These are phyloP conservation scores for Drosophila anomelani DNA, from an alignment of 2,888 invertebrate species.

Conservation along the genomic window DNA sequence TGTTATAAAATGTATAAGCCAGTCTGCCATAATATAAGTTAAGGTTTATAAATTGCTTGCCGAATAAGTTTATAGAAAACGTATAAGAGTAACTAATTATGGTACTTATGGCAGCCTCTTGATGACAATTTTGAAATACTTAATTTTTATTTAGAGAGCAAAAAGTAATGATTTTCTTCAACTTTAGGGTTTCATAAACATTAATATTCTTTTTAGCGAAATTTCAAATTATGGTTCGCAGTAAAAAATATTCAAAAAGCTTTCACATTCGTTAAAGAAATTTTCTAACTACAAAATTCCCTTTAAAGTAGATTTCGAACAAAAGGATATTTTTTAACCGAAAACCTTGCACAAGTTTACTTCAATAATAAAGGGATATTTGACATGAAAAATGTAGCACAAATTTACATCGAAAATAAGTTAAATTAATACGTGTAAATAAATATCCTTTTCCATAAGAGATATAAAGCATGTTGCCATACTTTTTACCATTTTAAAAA, in stretches of 20 bases:
- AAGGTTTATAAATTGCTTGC: not conserved
- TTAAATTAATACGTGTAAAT: not conserved
- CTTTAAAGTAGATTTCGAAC: too few relatives aligned
- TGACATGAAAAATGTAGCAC: not conserved
- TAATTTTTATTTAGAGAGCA: not conserved
- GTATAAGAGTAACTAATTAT: not conserved
- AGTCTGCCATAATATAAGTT: not conserved
- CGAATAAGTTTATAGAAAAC: not conserved
- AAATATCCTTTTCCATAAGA: not conserved
- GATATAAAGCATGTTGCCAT: not conserved
- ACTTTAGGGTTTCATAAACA: not conserved
- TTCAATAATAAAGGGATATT: not conserved
- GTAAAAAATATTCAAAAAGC: not conserved
- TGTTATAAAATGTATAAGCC: not conserved
- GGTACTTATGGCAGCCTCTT: not conserved
- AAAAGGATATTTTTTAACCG: not conserved
- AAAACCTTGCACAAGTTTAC: not conserved
- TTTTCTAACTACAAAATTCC: too few relatives aligned
- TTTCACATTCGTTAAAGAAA: not conserved
- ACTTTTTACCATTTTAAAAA: not conserved
- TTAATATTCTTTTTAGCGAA: not conserved
- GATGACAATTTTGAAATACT: not conserved
- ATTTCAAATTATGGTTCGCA: not conserved
- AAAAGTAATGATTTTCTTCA: not conserved
- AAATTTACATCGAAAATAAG: too few relatives aligned